Evolutionary conservation across 2,113 vertebrate species (phyloP).

Genomic region (Syrrhaptes paradoxus): DNA sequence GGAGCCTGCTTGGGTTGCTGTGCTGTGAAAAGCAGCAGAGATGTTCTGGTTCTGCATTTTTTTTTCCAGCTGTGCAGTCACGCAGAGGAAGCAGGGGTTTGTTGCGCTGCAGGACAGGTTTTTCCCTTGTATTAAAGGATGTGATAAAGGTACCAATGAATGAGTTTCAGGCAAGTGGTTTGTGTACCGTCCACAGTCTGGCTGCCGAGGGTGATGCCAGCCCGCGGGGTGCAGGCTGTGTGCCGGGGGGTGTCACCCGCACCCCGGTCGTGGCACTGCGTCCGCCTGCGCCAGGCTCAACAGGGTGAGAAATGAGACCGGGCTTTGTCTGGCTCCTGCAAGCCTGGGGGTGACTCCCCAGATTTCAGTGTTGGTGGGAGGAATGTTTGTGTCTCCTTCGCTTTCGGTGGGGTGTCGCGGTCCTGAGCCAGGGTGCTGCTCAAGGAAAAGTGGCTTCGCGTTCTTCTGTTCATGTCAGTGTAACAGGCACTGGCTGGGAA

Average conservation of each 20-base stretch:
- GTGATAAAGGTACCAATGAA: background rate
- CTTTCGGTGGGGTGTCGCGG: background rate
- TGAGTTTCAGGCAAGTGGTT: background rate
- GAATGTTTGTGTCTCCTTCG: background rate
- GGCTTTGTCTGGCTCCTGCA: background rate
- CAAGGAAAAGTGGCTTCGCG: background rate
- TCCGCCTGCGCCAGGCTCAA: background rate
- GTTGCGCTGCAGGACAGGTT: background rate
- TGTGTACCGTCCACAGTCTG: background rate
- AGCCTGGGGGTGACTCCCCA: background rate
- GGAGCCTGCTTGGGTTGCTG: background rate
- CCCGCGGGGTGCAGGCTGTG: accelerated
- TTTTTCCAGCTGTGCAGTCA: background rate
- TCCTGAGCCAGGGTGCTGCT: background rate
- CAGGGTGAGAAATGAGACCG: background rate
- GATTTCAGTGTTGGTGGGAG: background rate
- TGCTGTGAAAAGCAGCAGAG: background rate
- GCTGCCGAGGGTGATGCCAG: background rate
- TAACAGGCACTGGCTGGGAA: background rate
- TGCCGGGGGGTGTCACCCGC: accelerated
- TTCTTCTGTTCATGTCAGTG: background rate
- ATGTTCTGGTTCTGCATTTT: background rate
- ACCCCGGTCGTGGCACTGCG: accelerated
- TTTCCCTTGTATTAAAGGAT: background rate
- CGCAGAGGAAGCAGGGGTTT: background rate